Conservation (phyloP, 2,113 vertebrate genomes). For the Girardinichthys multiradiatus region DNA sequence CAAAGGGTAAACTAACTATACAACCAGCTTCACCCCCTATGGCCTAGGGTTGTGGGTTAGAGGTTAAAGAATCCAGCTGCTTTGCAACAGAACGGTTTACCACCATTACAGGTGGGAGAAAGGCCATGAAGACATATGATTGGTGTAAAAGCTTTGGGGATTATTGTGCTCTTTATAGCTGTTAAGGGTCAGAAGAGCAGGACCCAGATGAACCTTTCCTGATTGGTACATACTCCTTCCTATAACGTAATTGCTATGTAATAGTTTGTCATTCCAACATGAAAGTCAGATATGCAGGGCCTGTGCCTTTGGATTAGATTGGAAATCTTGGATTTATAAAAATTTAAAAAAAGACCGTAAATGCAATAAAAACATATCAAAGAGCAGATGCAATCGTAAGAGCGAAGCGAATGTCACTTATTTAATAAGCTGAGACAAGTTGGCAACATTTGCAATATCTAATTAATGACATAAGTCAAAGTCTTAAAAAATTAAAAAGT, state of each 20-base stretch:
- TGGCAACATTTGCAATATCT: not conserved
- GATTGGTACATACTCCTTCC: not conserved
- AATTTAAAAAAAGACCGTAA: not conserved
- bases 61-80: slow-evolving; percentile 2
- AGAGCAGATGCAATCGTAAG: not conserved
- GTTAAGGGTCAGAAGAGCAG: not conserved
- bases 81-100: slow-evolving; percentile 6
- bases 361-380: not conserved
- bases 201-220: not conserved
- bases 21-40: not conserved
- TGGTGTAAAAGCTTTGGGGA: slow-evolving; percentile 6
- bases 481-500: not conserved
- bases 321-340: not conserved
- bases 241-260: not conserved
- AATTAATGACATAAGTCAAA: not conserved
- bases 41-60: not conserved
- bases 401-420: not conserved
- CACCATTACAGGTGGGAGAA: not conserved
- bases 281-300: not conserved
- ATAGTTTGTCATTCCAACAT: not conserved
- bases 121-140: not conserved
- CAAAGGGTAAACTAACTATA: not conserved
- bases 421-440: not conserved
- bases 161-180: not conserved
- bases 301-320: not conserved